Evolutionary conservation across 2,113 vertebrate genomes (phyloP).

Genomic region (Plecotus auritus): DNA sequence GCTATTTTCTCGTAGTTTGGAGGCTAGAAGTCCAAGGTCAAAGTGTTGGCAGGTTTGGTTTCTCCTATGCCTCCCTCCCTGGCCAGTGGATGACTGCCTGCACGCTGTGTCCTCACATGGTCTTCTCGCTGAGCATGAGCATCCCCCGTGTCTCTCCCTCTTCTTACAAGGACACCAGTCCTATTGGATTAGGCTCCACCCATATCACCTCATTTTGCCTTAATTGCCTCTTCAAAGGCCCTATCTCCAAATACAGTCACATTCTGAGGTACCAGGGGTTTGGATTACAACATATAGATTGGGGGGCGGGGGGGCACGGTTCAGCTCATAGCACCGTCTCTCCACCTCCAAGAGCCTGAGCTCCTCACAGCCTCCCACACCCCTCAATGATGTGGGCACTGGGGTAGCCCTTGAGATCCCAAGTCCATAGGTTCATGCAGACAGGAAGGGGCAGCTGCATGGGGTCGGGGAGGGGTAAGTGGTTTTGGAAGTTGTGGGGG

Average conservation of each 20-base stretch:
- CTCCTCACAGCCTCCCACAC: not conserved
- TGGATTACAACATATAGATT: not conserved
- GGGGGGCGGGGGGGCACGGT: accelerated
- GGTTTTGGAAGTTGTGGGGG: not conserved
- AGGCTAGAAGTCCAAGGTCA: not conserved
- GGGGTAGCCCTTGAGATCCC: not conserved
- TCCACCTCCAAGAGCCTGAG: not conserved
- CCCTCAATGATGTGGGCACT: accelerated
- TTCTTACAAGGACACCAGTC: not conserved
- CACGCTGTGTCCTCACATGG: not conserved
- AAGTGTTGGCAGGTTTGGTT: not conserved
- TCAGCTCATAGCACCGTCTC: not conserved
- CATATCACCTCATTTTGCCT: not conserved
- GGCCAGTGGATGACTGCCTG: not conserved
- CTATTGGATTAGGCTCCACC: not conserved
- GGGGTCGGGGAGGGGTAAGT: too few species aligned
- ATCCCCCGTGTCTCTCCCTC: not conserved
- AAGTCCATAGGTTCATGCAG: not conserved
- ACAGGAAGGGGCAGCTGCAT: not conserved
- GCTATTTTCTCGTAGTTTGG: not conserved
- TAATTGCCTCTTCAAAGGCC: not conserved
- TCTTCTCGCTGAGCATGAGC: not conserved
- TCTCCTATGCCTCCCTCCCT: not conserved
- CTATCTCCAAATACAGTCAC: not conserved
- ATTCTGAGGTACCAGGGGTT: not conserved